Base-by-base conservation (phyloP, 2,888 invertebrate genomes). In the Mythimna loreyi region DNA sequence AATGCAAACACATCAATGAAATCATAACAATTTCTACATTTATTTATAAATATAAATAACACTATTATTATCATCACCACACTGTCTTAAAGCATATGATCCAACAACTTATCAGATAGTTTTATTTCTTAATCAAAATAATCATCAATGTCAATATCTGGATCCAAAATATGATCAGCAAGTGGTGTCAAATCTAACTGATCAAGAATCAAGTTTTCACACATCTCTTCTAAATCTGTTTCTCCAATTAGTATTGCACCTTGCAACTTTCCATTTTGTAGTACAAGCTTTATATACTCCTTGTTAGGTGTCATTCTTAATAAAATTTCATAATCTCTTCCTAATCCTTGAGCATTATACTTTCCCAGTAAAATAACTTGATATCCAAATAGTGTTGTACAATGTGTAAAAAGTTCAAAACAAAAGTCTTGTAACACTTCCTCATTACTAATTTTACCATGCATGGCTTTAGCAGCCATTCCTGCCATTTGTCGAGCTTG, bases 401-500 rank as follows among this genome's bases (percentile, higher is more conserved):
- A 98, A 93, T 99, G 99, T 0, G 99, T 98, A 89, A 99, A 99
- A 45, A 99, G 93, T 94, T 99, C 99, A 95, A 99, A 99, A 90
- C 99, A 99, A 91, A 99, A 99, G 92, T 99, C 99, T 93, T 98
- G 98, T 67, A 97, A 93, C 19, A 98, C 96, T 78, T 96, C 96
- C 92, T 98, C 97, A 9, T 96, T 95, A 16, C 92, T 96, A 9
- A 96, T 88, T 76, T 93, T 93, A 0, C 97, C 97, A 74, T 97
- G 96, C 98, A 99, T 99, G 68, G 98, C 97, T 91, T 98, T 98
- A 0, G 99, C 99, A 30, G 98, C 99, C 96, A 98, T 99, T 65
- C 97, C 97, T 13, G 99, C 99, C 99, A 99, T 99, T 93, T 99
- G 99, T 65, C 99, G 96, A 0, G 99, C 99, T 94, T 99, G 99